These are phyloP conservation scores for Xiphydria camelus DNA, from an alignment of 2,888 invertebrate genomes.

Conservation along the genomic window DNA sequence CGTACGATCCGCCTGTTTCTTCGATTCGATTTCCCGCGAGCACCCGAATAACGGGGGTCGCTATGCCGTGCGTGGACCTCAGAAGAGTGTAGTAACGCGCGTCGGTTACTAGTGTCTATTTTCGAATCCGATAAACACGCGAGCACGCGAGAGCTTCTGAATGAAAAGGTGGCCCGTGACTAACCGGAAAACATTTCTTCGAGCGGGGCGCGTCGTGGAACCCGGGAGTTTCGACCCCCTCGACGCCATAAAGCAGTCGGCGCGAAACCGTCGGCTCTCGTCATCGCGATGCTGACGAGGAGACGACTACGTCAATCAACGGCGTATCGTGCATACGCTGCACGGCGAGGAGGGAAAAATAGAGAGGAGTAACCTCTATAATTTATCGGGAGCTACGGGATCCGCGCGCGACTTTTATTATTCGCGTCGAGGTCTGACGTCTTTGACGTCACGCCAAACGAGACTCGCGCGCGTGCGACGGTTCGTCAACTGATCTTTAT, in stretches of 20 bases:
- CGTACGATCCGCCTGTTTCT: too few relatives aligned
- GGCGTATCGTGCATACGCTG: background rate
- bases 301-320: background rate
- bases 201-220: background rate
- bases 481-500: too few relatives aligned
- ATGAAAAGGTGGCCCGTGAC: conserved; percentile 12
- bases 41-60: background rate
- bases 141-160: conserved; percentile 8
- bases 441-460: too few relatives aligned
- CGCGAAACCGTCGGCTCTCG: too few relatives aligned
- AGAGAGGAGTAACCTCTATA: too few relatives aligned
- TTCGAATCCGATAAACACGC: conserved; percentile 12
- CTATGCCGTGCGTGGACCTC: background rate
- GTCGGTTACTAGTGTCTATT: conserved; percentile 13
- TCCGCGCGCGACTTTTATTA: too few relatives aligned
- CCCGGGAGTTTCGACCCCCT: background rate
- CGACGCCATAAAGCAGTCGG: too few relatives aligned
- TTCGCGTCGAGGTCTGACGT: too few relatives aligned
- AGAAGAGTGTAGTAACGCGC: conserved; percentile 2
- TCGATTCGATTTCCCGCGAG: too few relatives aligned
- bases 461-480: too few relatives aligned
- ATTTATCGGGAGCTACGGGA: too few relatives aligned
- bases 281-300: background rate
- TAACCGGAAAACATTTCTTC: conserved; percentile 11
- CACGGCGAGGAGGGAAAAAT: too few relatives aligned